These are phyloP conservation scores for Chloroceryle aenea DNA, from an alignment of 2,113 vertebrate genomes.

Conservation along the genomic window DNA sequence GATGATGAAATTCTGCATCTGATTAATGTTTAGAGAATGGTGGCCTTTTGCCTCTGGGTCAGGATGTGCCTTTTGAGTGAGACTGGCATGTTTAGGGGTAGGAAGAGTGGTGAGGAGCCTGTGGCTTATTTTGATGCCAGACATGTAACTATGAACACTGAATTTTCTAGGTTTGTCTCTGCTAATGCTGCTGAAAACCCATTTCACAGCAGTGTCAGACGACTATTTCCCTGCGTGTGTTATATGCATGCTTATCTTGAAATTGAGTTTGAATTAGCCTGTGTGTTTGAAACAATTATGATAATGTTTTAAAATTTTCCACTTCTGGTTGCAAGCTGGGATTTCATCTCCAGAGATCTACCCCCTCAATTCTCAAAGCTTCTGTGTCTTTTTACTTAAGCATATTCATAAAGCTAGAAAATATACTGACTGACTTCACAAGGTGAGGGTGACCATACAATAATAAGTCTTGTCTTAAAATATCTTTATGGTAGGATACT, in stretches of 20 bases:
- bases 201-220: background rate
- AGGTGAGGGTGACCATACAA: background rate
- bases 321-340: conserved; percentile 41
- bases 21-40: background rate
- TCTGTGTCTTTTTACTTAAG: background rate
- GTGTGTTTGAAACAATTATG: conserved; percentile 21
- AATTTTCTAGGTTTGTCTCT: background rate
- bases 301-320: conserved; percentile 51
- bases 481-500: conserved; percentile 27
- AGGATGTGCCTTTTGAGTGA: background rate
- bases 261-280: conserved; percentile 29
- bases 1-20: background rate
- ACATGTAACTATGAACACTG: background rate
- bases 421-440: background rate
- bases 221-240: background rate
- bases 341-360: conserved; percentile 28
- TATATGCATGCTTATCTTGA: background rate
- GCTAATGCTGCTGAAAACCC: background rate
- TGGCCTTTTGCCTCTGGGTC: background rate
- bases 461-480: conserved; percentile 12
- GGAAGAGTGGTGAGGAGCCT: background rate
- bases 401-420: background rate
- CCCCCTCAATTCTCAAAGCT: conserved; percentile 23
- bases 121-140: background rate
- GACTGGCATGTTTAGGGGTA: background rate